Percentiles rank a stretch among this genome's conserved stretches.
Conservation (phyloP, 2,113 vertebrate genomes). For the Spheniscus mendiculus region DNA sequence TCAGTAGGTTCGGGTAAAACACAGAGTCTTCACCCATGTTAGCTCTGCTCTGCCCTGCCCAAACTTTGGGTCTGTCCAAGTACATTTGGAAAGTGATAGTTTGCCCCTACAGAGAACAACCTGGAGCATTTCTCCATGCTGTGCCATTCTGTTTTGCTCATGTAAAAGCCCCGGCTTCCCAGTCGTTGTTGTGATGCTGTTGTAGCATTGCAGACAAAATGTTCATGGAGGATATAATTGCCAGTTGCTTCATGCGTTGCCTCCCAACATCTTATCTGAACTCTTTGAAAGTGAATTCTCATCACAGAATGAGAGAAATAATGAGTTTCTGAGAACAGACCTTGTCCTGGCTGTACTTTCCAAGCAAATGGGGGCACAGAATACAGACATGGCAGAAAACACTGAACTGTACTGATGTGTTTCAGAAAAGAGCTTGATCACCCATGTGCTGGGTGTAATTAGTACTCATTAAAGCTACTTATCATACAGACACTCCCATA, state of each 20-base stretch:
- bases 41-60: neutral
- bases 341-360: neutral
- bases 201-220: neutral
- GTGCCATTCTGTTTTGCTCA: neutral
- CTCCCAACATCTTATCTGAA: neutral
- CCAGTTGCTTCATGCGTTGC: neutral
- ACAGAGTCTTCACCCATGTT: neutral
- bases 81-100: neutral
- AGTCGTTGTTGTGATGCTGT: rapidly evolving
- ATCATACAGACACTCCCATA: neutral
- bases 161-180: neutral
- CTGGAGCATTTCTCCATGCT: neutral
- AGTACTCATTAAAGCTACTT: slow-evolving; percentile 16
- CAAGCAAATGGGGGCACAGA: neutral
- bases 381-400: neutral
- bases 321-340: neutral
- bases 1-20: neutral
- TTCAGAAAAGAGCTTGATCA: neutral
- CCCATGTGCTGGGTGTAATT: neutral
- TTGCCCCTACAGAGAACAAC: neutral
- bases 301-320: neutral
- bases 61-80: neutral
- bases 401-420: neutral
- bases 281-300: neutral
- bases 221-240: neutral